Conservation (phyloP, 2,888 invertebrate genomes). For the Elysia crispata region DNA sequence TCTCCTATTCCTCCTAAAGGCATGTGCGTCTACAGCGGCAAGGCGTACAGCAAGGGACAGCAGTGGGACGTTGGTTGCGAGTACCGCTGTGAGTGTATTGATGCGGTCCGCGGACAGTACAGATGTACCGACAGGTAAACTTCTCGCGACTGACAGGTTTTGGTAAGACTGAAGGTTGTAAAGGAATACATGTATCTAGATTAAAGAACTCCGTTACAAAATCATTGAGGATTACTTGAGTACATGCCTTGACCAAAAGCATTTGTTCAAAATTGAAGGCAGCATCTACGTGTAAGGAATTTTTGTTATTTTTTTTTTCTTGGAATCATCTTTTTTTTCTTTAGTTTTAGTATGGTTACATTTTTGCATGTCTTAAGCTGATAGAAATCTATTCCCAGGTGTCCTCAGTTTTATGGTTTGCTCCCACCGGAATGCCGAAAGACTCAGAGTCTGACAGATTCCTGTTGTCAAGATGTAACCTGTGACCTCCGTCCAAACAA, state of each 20-base stretch:
- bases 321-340: too few species aligned
- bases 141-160: too few species aligned
- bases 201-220: too few species aligned
- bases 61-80: slow-evolving; percentile 46
- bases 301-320: too few species aligned
- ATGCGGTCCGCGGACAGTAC: slow-evolving; percentile 44
- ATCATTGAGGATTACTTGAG: too few species aligned
- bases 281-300: too few species aligned
- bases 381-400: slow-evolving; percentile 57
- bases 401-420: slow-evolving; percentile 58
- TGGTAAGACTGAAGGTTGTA: too few species aligned
- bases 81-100: slow-evolving; percentile 48
- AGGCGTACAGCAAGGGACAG: slow-evolving; percentile 32
- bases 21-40: slow-evolving; percentile 44
- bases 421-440: slow-evolving; percentile 62
- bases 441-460: slow-evolving; percentile 56
- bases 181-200: too few species aligned
- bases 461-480: slow-evolving; percentile 58
- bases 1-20: neutral
- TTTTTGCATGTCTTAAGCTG: too few species aligned
- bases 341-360: too few species aligned
- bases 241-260: too few species aligned
- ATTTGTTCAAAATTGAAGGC: too few species aligned
- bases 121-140: slow-evolving; percentile 46
- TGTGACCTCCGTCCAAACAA: slow-evolving; percentile 46